Percentiles rank a stretch among this genome's conserved stretches.
These are phyloP conservation scores for Eurystomus gularis DNA, from an alignment of 2,113 vertebrate species.

Conservation along the genomic window DNA sequence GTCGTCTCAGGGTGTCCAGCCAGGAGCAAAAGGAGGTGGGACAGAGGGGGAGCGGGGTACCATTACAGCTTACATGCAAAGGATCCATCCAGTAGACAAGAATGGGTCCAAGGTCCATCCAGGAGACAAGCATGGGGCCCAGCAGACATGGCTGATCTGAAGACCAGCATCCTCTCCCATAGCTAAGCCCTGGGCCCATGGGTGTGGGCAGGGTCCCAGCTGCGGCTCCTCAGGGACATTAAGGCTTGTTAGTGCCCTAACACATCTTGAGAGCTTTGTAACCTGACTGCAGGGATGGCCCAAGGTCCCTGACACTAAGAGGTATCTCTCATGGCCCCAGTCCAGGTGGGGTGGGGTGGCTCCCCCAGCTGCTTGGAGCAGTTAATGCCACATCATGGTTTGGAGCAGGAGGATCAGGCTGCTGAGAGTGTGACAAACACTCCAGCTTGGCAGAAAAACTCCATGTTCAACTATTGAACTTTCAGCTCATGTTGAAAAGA, in stretches of 20 bases:
- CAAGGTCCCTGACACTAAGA: background rate
- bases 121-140: background rate
- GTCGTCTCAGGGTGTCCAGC: background rate
- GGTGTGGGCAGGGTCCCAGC: background rate
- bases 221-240: background rate
- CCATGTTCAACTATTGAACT: background rate
- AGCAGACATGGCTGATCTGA: background rate
- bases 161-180: background rate
- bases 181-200: background rate
- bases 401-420: background rate
- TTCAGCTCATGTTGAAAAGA: background rate
- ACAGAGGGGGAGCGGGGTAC: background rate
- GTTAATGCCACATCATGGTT: background rate
- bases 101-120: background rate
- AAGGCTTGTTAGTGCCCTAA: background rate
- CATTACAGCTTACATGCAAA: background rate
- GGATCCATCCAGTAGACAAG: background rate
- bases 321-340: background rate
- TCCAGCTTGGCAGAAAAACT: fast-evolving
- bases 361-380: background rate
- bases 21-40: background rate
- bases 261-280: background rate
- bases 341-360: background rate
- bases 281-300: background rate
- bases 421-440: background rate